Base-by-base conservation (phyloP, 2,797 vertebrate species). In the Peromyscus attwateri region DNA sequence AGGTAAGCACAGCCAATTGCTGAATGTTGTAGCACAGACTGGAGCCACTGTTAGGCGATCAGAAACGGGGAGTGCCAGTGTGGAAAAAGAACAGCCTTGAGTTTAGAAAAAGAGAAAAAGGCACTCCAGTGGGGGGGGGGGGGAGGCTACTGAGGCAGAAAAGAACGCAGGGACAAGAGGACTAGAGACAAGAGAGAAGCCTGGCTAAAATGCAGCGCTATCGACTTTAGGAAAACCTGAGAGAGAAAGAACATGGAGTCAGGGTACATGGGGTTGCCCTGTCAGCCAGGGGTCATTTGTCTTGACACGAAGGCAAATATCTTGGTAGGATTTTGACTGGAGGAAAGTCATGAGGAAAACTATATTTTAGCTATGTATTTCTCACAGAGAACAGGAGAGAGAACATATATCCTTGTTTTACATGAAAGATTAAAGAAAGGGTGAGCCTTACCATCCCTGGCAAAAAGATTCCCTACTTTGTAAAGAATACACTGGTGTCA, bases 41-140 rank as follows among this genome's bases (percentile, higher is more conserved):
- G 75, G 34, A 95, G 84, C 16, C 81, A 25, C 27, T 31, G 14
- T 2, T 52, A 49, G 46, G 6, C 62, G 23, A 2, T 76, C 80
- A 82, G 76, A 85, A 94, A 96, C 71, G 1, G 37, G 60, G 79
- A 37, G 60, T 46, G 55, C 31, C 68, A 60, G 29, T 25, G 23
- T 82, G 64, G 21, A 11, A 43, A 94, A 92, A 40, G 94, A 89
- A 83, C 75, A 29, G 17, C 11, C 66, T 84, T 93, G n/a, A 96
- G 89, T 90, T 52, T 87, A 62, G 40, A 93, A 43, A 92, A 52
- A 66, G 4, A 64, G 43, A 93, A 93, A 76, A 93, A n/a, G 31
- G 57, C 73, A 43, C 64, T 94, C 37, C 68, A 52, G 14, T 0
- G 49, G 49, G 49, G 10, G 49, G 1, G 49, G 49, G 1, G 49